These are phyloP conservation scores for Stenurella melanura DNA, from an alignment of 2,888 invertebrate species.

Conservation along the genomic window DNA sequence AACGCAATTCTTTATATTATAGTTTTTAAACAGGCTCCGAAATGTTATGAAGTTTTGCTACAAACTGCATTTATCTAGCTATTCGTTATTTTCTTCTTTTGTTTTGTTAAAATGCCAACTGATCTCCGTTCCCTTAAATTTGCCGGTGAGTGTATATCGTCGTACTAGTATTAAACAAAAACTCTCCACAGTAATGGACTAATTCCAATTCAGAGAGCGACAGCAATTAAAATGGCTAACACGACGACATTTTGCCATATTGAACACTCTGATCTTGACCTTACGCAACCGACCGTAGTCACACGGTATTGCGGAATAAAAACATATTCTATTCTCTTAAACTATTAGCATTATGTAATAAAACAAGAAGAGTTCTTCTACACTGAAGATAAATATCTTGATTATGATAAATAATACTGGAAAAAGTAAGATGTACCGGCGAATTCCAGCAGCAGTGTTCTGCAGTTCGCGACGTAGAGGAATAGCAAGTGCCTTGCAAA, in stretches of 20 bases:
- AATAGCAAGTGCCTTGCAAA: background rate
- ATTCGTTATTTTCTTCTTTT: no score
- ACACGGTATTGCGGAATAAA: constrained; percentile 25
- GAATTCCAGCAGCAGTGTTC: background rate
- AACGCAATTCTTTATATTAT: no score
- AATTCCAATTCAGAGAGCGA: constrained; percentile 60
- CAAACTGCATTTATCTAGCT: no score
- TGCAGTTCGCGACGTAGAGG: background rate
- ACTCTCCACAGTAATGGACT: constrained; percentile 54
- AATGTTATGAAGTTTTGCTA: no score
- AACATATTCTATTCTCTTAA: constrained; percentile 24
- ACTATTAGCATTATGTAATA: constrained; percentile 35
- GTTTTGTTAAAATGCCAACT: no score
- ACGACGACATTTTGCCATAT: constrained; percentile 51
- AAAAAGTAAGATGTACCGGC: constrained; percentile 15
- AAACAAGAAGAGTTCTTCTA: constrained; percentile 16
- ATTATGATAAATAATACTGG: constrained; percentile 31
- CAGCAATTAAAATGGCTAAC: constrained; percentile 61
- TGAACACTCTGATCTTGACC: constrained; percentile 49
- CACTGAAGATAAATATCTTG: constrained; percentile 27
- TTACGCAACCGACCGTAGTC: constrained; percentile 43
- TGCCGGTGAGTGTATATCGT: no score
- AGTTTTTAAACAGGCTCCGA: no score
- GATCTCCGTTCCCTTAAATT: no score
- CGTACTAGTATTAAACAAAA: constrained; percentile 35